Percentiles rank a stretch among this genome's conserved stretches.
phyloP scores from a whole-genome alignment of 2,888 invertebrate species.

The Auanema sp. region DNA sequence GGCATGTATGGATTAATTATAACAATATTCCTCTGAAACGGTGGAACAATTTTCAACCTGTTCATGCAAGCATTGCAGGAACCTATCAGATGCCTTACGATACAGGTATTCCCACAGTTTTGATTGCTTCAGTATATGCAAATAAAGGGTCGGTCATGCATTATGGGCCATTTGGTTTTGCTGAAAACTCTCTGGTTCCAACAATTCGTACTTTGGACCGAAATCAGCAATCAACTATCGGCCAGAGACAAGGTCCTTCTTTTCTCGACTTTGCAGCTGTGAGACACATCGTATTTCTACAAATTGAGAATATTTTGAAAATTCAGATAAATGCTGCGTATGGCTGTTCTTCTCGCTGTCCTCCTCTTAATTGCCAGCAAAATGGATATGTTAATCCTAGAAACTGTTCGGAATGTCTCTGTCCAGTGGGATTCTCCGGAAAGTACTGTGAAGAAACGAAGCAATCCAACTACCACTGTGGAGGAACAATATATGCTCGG shows the following conservation, averaged over 20 bases:
- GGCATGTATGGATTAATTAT: conserved; percentile 58
- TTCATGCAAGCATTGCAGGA: conserved; percentile 53
- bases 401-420: conserved; percentile 54
- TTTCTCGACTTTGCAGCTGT: conserved; percentile 62
- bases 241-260: conserved; percentile 60
- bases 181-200: conserved; percentile 55
- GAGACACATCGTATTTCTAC: neutral
- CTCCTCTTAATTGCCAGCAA: conserved; percentile 26
- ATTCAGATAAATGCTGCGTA: conserved; percentile 60
- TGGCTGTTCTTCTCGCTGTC: conserved; percentile 47
- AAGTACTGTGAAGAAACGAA: conserved; percentile 48
- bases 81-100: conserved; percentile 60
- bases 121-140: neutral
- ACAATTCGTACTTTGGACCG: conserved; percentile 57
- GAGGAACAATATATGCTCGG: conserved; percentile 46
- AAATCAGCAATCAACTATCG: conserved; percentile 55
- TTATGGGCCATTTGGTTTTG: conserved; percentile 62
- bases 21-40: conserved; percentile 56
- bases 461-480: conserved; percentile 46
- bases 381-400: conserved; percentile 61
- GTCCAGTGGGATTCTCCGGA: conserved; percentile 59
- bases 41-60: conserved; percentile 63
- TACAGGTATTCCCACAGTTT: conserved; percentile 36
- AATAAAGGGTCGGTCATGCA: conserved; percentile 49
- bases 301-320: neutral